A percentile compares a stretch with the other conserved stretches of the same genome.
These are phyloP conservation scores for Tachycineta bicolor DNA, from an alignment of 2,113 vertebrate species.

Conservation along the genomic window DNA sequence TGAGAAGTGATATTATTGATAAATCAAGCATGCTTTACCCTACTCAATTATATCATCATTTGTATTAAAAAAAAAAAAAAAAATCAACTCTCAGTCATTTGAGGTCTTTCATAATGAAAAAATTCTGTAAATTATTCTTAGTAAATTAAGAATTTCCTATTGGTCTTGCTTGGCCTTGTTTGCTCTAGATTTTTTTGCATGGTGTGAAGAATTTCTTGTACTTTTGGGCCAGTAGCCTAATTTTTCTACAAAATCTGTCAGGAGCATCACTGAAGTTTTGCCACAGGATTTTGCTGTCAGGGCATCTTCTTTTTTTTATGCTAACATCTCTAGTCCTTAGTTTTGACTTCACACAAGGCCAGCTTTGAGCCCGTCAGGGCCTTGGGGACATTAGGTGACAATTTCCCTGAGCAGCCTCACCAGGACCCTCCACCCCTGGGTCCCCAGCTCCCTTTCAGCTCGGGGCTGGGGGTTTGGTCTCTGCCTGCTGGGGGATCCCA, in stretches of 20 bases:
- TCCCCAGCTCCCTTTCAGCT: background rate
- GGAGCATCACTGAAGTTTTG: background rate
- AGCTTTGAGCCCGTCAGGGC: background rate
- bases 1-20: conserved; percentile 1
- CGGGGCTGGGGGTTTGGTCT: background rate
- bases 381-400: background rate
- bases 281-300: background rate
- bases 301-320: background rate
- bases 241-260: background rate
- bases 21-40: conserved; percentile 31
- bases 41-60: background rate
- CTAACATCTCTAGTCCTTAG: background rate
- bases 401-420: background rate
- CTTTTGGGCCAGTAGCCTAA: background rate
- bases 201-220: background rate
- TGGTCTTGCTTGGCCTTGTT: background rate
- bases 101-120: background rate
- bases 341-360: background rate
- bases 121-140: background rate
- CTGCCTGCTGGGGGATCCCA: background rate
- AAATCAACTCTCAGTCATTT: background rate
- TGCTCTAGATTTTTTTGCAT: background rate
- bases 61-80: background rate
- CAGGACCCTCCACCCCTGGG: background rate
- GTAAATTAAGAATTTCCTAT: background rate